A percentile compares a stretch with the other conserved stretches of the same genome.
Evolutionary conservation across 2,888 invertebrate species (phyloP).

Genomic region (Drosophila fulvimacula): DNA sequence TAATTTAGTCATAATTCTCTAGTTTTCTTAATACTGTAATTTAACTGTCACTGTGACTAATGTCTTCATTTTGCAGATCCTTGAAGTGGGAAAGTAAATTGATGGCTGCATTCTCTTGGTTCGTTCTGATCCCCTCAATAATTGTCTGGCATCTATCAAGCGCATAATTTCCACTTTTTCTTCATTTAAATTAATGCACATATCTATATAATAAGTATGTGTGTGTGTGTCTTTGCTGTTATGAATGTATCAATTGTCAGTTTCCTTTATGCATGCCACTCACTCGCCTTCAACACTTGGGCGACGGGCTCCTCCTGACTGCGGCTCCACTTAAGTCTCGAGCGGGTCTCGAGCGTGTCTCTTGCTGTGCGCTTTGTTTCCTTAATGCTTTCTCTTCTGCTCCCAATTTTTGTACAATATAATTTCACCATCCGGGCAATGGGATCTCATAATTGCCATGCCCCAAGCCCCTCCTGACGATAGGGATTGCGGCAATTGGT

Average conservation of each 20-base stretch:
- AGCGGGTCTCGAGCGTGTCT: slow-evolving; percentile 22
- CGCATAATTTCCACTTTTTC: slow-evolving; percentile 26
- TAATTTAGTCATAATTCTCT: neutral
- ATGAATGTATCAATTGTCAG: slow-evolving; percentile 54
- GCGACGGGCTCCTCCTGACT: slow-evolving; percentile 50
- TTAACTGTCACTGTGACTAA: neutral
- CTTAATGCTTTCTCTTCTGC: slow-evolving; percentile 75
- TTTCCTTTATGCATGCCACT: slow-evolving; percentile 62
- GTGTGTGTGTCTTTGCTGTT: slow-evolving; percentile 4
- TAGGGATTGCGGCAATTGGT: slow-evolving; percentile 34
- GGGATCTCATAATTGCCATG: slow-evolving; percentile 51
- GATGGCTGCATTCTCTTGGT: slow-evolving; percentile 25
- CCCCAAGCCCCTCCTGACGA: slow-evolving; percentile 8
- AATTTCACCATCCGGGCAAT: slow-evolving; percentile 72
- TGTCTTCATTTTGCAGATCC: slow-evolving; percentile 25
- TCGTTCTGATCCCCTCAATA: slow-evolving; percentile 3
- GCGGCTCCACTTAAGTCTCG: slow-evolving; percentile 50
- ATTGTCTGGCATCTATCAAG: slow-evolving; percentile 51
- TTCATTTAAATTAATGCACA: slow-evolving; percentile 25
- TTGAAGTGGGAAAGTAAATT: slow-evolving; percentile 31
- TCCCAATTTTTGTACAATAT: slow-evolving; percentile 62
- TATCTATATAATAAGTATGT: neutral
- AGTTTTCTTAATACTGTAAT: neutral
- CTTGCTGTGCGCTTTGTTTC: slow-evolving; percentile 34
- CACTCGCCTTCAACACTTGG: slow-evolving; percentile 48